Conservation (phyloP, 2,113 vertebrate genomes). For the Emberiza fucata region DNA sequence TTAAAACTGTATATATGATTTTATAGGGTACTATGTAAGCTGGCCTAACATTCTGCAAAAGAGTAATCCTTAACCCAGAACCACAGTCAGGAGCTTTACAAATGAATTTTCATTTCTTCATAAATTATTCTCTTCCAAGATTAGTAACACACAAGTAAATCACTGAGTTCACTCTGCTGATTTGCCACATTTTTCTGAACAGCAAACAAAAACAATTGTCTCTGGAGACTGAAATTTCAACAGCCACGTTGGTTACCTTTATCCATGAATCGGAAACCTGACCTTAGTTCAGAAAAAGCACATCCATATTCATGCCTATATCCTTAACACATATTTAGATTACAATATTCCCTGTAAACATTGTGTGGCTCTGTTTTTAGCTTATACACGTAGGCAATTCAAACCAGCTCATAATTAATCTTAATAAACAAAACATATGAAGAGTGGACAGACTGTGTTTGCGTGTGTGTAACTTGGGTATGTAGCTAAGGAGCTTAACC, state of each 20-base stretch:
- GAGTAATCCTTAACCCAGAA: not conserved
- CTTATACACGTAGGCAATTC: not conserved
- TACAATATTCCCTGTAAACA: not conserved
- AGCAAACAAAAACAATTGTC: not conserved
- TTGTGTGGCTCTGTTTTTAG: not conserved
- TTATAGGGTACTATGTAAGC: not conserved
- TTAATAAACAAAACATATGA: not conserved
- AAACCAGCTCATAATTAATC: not conserved
- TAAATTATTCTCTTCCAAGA: not conserved
- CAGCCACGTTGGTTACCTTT: not conserved
- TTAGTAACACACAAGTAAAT: not conserved
- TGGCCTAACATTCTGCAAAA: not conserved
- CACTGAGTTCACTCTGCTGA: not conserved
- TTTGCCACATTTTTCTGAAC: not conserved
- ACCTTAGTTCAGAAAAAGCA: not conserved
- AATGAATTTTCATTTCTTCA: not conserved
- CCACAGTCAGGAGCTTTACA: not conserved
- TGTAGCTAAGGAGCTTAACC: not conserved
- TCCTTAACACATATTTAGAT: not conserved
- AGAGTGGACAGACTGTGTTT: not conserved
- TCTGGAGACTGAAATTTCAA: not conserved
- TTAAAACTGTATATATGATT: not conserved
- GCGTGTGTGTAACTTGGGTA: not conserved
- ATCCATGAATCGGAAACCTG: not conserved
- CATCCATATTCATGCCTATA: not conserved